Percentiles rank a stretch among this genome's conserved stretches.
Evolutionary conservation across 2,797 vertebrate species (phyloP).

Genomic region (Miichthys miiuy): DNA sequence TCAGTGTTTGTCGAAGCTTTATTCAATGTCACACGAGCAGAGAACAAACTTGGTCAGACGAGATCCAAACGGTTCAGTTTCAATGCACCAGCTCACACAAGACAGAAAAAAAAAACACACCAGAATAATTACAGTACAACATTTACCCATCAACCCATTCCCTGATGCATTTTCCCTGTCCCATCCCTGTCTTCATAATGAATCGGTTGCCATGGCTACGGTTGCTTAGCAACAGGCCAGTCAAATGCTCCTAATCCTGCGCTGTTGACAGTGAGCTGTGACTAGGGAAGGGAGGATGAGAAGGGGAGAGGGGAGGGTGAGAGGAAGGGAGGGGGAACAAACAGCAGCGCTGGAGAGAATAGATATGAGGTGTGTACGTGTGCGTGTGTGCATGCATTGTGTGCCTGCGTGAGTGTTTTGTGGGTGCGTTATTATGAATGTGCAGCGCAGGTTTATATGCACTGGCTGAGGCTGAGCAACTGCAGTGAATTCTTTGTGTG

Average conservation of each 20-base stretch:
- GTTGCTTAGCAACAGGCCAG: conserved; percentile 88
- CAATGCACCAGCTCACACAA: conserved; percentile 48
- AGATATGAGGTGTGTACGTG: conserved; percentile 55
- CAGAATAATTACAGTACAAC: conserved; percentile 76
- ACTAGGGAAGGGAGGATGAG: conserved; percentile 74
- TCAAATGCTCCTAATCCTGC: conserved; percentile 88
- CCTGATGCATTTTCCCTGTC: conserved; percentile 83
- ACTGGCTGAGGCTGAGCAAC: conserved; percentile 44
- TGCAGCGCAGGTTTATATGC: conserved; percentile 45
- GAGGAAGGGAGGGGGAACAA: conserved; percentile 40
- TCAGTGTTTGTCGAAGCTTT: background rate
- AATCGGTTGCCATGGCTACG: conserved; percentile 82
- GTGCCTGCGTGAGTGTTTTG: conserved; percentile 17
- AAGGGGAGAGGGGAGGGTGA: conserved; percentile 43
- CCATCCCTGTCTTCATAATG: conserved; percentile 86
- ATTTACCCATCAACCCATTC: conserved; percentile 79
- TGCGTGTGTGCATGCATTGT: conserved; percentile 31
- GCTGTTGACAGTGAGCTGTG: conserved; percentile 88
- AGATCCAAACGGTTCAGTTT: conserved; percentile 35
- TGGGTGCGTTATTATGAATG: conserved; percentile 36
- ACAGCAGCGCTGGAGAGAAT: conserved; percentile 60
- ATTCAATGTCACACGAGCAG: conserved; percentile 8
- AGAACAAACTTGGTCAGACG: conserved; percentile 7
- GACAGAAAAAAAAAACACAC: conserved; percentile 63
- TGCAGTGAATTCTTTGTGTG: conserved; percentile 40